These are phyloP conservation scores for Iselma pallidipennis DNA, from an alignment of 2,888 invertebrate species.

Conservation along the genomic window DNA sequence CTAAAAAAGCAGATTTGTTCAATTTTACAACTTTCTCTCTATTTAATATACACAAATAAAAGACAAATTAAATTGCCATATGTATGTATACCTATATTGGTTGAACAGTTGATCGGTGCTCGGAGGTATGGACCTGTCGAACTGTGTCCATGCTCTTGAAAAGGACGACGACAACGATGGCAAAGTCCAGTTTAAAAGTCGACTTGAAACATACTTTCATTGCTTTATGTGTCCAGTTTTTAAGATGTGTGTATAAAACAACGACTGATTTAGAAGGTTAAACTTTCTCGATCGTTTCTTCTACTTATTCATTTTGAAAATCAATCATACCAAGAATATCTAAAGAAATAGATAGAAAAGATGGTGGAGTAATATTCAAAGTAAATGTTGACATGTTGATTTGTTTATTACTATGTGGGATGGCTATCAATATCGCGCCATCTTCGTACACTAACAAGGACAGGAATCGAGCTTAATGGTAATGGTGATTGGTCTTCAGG, in stretches of 20 bases:
- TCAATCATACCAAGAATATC: too few species aligned
- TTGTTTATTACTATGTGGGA: conserved; percentile 22
- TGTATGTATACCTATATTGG: too few species aligned
- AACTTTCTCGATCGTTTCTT: conserved; percentile 38
- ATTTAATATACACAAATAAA: too few species aligned
- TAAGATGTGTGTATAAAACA: conserved; percentile 35
- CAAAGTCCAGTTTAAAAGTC: conserved; percentile 35
- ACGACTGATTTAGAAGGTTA: conserved; percentile 45
- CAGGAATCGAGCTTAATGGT: too few species aligned
- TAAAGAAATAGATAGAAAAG: too few species aligned
- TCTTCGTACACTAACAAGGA: too few species aligned
- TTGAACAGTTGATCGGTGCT: neutral
- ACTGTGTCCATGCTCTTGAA: neutral
- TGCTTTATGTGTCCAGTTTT: conserved; percentile 47
- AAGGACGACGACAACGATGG: conserved; percentile 24
- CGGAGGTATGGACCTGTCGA: neutral
- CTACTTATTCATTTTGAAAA: neutral
- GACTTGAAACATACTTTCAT: conserved; percentile 43
- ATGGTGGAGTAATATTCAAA: conserved; percentile 1
- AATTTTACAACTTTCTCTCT: neutral
- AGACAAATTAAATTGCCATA: too few species aligned
- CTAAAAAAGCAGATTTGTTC: neutral
- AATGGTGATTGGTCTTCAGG: too few species aligned
- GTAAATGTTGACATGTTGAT: conserved; percentile 15
- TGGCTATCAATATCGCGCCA: conserved; percentile 7